Conservation (phyloP, 2,797 vertebrate species). For the Melanitta fusca region DNA sequence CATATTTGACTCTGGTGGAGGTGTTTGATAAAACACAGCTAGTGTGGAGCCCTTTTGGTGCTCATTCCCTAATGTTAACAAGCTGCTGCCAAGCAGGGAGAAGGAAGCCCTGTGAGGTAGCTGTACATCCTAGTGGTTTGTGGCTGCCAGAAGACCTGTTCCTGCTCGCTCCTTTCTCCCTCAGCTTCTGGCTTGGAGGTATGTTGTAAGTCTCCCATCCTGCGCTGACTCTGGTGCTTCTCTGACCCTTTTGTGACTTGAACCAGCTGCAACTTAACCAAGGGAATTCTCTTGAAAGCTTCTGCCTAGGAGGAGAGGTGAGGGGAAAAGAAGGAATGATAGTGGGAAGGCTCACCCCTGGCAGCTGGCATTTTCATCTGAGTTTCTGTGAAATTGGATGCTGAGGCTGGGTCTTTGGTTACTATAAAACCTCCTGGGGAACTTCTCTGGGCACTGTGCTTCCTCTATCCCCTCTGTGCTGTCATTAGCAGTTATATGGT, state of each 20-base stretch:
- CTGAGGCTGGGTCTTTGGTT: not conserved
- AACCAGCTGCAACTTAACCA: not conserved
- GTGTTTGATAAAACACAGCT: not conserved
- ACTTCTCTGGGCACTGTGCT: not conserved
- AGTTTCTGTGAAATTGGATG: not conserved
- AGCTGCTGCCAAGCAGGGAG: not conserved
- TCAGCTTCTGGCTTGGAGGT: not conserved
- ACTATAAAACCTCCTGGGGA: not conserved
- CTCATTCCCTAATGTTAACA: accelerated
- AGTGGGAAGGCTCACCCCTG: not conserved
- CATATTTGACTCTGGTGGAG: not conserved
- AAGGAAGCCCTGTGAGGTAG: not conserved
- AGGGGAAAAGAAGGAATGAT: not conserved
- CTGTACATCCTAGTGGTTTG: too few relatives aligned
- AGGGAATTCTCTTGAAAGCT: not conserved
- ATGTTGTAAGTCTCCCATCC: not conserved
- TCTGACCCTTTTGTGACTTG: not conserved
- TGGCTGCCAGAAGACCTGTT: not conserved
- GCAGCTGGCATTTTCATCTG: not conserved
- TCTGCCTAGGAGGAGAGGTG: not conserved
- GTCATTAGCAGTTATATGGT: not conserved
- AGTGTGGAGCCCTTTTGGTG: not conserved
- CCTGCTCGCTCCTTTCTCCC: not conserved
- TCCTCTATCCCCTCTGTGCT: not conserved
- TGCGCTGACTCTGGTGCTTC: not conserved